Conservation (phyloP, 1,140 invertebrate genomes). For the Globodera rostochiensis region DNA sequence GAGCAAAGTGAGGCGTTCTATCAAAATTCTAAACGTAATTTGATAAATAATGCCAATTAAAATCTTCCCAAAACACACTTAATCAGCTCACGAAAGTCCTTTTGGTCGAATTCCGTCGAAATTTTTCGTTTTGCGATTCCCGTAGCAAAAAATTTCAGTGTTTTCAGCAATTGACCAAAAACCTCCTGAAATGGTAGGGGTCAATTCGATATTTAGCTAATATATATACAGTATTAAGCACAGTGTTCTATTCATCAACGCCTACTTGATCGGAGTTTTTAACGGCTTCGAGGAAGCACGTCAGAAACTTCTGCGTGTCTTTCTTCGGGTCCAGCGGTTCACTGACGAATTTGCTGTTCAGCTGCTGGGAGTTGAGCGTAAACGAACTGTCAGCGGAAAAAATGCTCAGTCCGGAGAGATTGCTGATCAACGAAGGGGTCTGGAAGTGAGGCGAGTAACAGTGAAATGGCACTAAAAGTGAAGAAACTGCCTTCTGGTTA, state of each 20-base stretch:
- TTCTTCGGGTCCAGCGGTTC: not conserved
- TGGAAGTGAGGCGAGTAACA: not conserved
- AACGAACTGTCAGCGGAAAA: conserved; percentile 14
- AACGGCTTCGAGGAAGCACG: not conserved
- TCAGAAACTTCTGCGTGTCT: not conserved
- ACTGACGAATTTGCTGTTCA: conserved; percentile 11
- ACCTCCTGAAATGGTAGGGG: conserved; percentile 8
- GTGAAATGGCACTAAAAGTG: too few relatives aligned
- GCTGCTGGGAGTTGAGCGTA: conserved; percentile 24
- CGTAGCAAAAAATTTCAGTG: conserved; percentile 3
- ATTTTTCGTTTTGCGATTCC: conserved; percentile 1
- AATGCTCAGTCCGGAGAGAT: conserved; percentile 27
- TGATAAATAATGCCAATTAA: not conserved
- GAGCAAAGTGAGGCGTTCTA: conserved; percentile 3
- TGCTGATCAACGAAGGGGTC: conserved; percentile 21
- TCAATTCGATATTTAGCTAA: not conserved
- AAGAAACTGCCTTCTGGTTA: too few relatives aligned
- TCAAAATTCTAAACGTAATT: not conserved
- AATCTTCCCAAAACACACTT: not conserved
- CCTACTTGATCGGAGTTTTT: not conserved
- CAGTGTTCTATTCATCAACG: too few relatives aligned
- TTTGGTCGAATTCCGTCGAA: not conserved
- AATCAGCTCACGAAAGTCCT: conserved; percentile 17
- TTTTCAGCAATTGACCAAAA: not conserved
- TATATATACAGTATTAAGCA: not conserved